These are phyloP conservation scores for Andinoacara biseriatus DNA, from an alignment of 2,113 vertebrate species.

Conservation along the genomic window DNA sequence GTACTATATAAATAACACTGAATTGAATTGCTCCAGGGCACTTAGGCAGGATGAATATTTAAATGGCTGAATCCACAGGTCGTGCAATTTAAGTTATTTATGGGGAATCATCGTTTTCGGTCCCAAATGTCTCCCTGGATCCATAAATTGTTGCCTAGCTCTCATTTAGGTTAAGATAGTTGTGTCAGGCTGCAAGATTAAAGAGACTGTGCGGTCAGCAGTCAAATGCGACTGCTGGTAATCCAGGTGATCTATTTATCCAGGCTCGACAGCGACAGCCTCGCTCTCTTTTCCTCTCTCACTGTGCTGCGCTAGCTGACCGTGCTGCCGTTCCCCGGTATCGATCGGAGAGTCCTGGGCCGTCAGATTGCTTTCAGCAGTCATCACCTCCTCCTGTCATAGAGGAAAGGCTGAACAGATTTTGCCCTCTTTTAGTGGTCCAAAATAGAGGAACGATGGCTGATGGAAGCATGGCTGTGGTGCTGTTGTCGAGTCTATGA, in stretches of 20 bases:
- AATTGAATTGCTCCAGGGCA: background rate
- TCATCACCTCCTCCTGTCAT: conserved; percentile 57
- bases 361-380: conserved; percentile 60
- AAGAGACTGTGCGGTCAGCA: background rate
- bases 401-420: conserved; percentile 37
- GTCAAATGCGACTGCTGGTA: conserved; percentile 33
- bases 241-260: conserved; percentile 47
- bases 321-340: conserved; percentile 9
- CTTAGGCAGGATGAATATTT: background rate
- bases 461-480: background rate
- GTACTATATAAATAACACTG: background rate
- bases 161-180: conserved; percentile 13
- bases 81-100: background rate
- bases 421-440: conserved; percentile 20
- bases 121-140: background rate
- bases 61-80: background rate
- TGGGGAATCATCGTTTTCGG: background rate
- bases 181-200: conserved; percentile 35
- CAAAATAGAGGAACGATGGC: background rate
- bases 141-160: conserved; percentile 8
- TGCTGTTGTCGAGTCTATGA: background rate
- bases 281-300: background rate
- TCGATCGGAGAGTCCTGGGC: conserved; percentile 56
- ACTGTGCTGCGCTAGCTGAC: background rate
- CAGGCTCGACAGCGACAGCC: conserved; percentile 1